These are phyloP conservation scores for Mobula hypostoma DNA, from an alignment of 2,113 vertebrate species.

Conservation along the genomic window DNA sequence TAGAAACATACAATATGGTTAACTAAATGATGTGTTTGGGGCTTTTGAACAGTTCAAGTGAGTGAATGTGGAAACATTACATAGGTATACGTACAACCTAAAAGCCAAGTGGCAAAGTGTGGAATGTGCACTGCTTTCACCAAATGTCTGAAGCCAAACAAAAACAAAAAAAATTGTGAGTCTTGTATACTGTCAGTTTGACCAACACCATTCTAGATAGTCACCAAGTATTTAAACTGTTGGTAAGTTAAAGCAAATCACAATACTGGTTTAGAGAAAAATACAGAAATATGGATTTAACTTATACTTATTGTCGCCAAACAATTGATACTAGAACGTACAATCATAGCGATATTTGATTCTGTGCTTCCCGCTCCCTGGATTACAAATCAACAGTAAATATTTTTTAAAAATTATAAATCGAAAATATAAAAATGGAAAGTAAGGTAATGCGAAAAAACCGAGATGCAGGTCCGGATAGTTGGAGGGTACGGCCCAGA, in stretches of 20 bases:
- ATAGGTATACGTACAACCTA: background rate
- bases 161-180: background rate
- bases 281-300: background rate
- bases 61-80: background rate
- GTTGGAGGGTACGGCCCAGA: no score
- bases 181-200: slow-evolving; percentile 13
- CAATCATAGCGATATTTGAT: no score
- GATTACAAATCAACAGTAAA: no score
- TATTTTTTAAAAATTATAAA: no score
- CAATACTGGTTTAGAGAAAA: background rate
- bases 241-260: background rate
- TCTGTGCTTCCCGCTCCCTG: no score
- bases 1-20: background rate
- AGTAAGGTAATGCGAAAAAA: no score
- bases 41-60: background rate
- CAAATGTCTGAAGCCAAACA: background rate
- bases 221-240: background rate
- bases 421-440: no score
- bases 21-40: background rate
- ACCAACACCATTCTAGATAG: background rate
- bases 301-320: no score
- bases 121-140: background rate
- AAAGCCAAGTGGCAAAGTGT: background rate
- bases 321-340: no score
- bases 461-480: no score